Percentiles rank a stretch among this genome's conserved stretches.
These are phyloP conservation scores for Toxonevra muliebris DNA, from an alignment of 2,888 invertebrate genomes.

Conservation along the genomic window DNA sequence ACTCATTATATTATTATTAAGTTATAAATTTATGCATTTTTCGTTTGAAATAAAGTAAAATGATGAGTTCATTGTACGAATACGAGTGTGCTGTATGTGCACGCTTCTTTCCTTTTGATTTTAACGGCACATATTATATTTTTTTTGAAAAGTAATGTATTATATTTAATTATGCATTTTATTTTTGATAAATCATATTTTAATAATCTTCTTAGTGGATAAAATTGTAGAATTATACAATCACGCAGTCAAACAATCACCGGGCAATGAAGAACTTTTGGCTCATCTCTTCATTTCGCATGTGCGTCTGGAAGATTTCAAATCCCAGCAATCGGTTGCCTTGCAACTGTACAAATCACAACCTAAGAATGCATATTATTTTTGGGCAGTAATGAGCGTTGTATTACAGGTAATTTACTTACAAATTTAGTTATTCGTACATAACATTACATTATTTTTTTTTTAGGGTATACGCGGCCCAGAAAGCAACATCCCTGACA, in stretches of 20 bases:
- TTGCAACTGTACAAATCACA: constrained; percentile 89
- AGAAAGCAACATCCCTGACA: constrained; percentile 67
- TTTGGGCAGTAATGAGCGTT: constrained; percentile 98
- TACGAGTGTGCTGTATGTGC: too few relatives aligned
- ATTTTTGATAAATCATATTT: background rate
- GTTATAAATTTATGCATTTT: too few relatives aligned
- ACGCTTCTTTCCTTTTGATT: too few relatives aligned
- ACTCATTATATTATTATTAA: too few relatives aligned
- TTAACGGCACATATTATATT: too few relatives aligned
- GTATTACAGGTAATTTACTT: constrained; percentile 80
- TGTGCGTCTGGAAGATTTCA: constrained; percentile 88
- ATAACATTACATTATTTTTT: background rate
- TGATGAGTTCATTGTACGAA: too few relatives aligned
- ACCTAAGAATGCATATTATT: constrained; percentile 95
- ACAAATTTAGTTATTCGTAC: background rate
- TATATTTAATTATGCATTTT: too few relatives aligned
- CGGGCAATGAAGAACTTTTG: constrained; percentile 89
- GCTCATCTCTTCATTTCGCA: constrained; percentile 97
- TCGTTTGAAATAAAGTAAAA: too few relatives aligned
- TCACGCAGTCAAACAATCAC: constrained; percentile 84
- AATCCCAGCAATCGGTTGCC: constrained; percentile 89
- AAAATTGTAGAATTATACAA: constrained; percentile 91
- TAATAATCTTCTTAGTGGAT: constrained; percentile 71
- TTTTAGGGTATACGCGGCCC: constrained; percentile 65
- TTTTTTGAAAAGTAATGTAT: too few relatives aligned